A percentile compares a stretch with the other conserved stretches of the same genome.
These are phyloP conservation scores for Steinernema hermaphroditum DNA, from an alignment of 2,888 invertebrate genomes.

Conservation along the genomic window DNA sequence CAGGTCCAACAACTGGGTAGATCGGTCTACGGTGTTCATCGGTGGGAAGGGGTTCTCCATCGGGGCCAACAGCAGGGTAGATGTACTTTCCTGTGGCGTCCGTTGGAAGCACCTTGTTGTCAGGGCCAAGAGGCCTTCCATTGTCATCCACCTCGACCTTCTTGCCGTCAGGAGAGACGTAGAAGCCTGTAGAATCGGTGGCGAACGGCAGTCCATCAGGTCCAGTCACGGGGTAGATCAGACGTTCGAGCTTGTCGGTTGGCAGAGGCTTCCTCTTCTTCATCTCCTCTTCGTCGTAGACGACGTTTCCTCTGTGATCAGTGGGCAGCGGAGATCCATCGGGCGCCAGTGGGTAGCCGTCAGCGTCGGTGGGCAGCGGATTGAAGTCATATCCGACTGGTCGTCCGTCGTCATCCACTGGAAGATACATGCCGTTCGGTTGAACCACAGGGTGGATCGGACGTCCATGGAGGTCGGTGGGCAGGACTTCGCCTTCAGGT, in stretches of 20 bases:
- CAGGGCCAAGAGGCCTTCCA: slow-evolving; percentile 37
- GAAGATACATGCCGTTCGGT: not conserved
- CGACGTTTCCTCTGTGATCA: slow-evolving; percentile 34
- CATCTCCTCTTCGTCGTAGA: not conserved
- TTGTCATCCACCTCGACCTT: slow-evolving; percentile 36
- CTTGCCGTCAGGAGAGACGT: slow-evolving; percentile 39
- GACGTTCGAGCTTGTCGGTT: slow-evolving; percentile 29
- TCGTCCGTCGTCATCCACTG: not conserved
- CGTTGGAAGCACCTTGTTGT: slow-evolving; percentile 26
- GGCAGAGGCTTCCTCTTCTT: slow-evolving; percentile 20
- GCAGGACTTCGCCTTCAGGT: slow-evolving; percentile 37
- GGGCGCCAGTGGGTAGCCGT: slow-evolving; percentile 46
- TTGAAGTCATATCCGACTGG: slow-evolving; percentile 39
- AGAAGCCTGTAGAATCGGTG: slow-evolving; percentile 48
- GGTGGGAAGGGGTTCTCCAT: slow-evolving; percentile 38
- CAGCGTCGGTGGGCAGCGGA: slow-evolving; percentile 42
- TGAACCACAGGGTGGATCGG: slow-evolving; percentile 43
- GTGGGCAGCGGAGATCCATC: slow-evolving; percentile 55
- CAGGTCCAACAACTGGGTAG: slow-evolving; percentile 32
- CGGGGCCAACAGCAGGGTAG: slow-evolving; percentile 31
- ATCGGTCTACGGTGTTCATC: slow-evolving; percentile 21
- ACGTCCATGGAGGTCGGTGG: slow-evolving; percentile 40
- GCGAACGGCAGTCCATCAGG: slow-evolving; percentile 46
- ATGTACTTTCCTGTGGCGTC: slow-evolving; percentile 41
- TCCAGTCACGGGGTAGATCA: slow-evolving; percentile 46